These are phyloP conservation scores for Arizona elegans DNA, from an alignment of 2,113 vertebrate species.

Conservation along the genomic window DNA sequence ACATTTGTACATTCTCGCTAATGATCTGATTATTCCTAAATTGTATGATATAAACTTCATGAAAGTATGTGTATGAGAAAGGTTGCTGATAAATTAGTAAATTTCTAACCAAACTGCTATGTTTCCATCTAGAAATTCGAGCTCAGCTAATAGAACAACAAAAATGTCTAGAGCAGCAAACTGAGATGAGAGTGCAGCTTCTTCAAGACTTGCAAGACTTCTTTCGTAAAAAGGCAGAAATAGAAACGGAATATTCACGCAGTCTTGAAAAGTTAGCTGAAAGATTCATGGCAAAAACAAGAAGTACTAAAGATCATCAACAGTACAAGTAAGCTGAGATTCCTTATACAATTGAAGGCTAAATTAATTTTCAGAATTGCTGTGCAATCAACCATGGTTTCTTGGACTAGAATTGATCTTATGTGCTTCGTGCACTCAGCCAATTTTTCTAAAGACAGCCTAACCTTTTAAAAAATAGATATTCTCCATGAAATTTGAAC, in stretches of 20 bases:
- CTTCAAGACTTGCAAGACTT: slow-evolving; percentile 98
- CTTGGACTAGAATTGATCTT: background rate
- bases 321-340: slow-evolving; percentile 89
- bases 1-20: background rate
- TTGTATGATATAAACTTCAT: background rate
- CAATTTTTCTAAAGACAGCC: background rate
- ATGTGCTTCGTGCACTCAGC: background rate
- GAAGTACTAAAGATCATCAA: slow-evolving; percentile 98
- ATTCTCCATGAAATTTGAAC: background rate
- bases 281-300: slow-evolving; percentile 98
- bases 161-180: slow-evolving; percentile 98
- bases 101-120: slow-evolving; percentile 26
- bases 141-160: slow-evolving; percentile 95
- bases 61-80: background rate
- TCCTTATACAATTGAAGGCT: background rate
- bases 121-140: slow-evolving; percentile 83
- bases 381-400: background rate
- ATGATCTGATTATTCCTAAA: background rate
- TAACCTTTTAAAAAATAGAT: background rate
- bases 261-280: slow-evolving; percentile 96
- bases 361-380: background rate
- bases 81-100: background rate
- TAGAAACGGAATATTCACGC: slow-evolving; percentile 96
- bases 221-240: slow-evolving; percentile 97
- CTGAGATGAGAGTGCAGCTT: slow-evolving; percentile 95